Percentiles rank a stretch among this genome's conserved stretches.
phyloP scores from a whole-genome alignment of 2,888 invertebrate genomes.

The Erebia epiphron region DNA sequence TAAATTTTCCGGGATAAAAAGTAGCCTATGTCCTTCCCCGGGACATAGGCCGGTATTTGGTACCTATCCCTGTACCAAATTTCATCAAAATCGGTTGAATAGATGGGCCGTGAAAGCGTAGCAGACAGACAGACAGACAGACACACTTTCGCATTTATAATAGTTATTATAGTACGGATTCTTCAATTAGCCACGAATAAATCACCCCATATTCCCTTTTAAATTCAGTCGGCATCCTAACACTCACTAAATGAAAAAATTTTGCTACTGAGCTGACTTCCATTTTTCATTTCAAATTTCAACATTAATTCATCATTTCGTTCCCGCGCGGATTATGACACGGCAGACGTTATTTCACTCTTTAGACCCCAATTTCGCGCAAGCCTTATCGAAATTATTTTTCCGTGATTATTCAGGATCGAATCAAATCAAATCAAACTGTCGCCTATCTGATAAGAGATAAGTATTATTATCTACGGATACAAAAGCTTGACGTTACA shows the following conservation, averaged over 20 bases:
- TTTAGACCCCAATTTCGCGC: constrained; percentile 5
- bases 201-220: no score
- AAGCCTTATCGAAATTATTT: constrained; percentile 2
- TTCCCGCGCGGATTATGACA: background rate
- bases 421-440: background rate
- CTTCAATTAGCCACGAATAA: no score
- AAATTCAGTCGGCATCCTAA: background rate
- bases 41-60: no score
- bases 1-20: no score
- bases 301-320: background rate
- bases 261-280: background rate
- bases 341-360: constrained; percentile 4
- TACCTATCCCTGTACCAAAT: no score
- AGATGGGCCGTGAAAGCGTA: no score
- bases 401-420: background rate
- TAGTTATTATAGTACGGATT: no score
- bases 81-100: no score
- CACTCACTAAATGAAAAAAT: background rate
- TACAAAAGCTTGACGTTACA: background rate
- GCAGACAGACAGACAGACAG: no score
- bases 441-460: no score
- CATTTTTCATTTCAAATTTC: background rate
- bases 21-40: no score
- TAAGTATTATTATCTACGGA: background rate
- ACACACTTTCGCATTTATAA: no score